Evolutionary conservation across 2,113 vertebrate genomes (phyloP).

Genomic region (Pterocles gutturalis): DNA sequence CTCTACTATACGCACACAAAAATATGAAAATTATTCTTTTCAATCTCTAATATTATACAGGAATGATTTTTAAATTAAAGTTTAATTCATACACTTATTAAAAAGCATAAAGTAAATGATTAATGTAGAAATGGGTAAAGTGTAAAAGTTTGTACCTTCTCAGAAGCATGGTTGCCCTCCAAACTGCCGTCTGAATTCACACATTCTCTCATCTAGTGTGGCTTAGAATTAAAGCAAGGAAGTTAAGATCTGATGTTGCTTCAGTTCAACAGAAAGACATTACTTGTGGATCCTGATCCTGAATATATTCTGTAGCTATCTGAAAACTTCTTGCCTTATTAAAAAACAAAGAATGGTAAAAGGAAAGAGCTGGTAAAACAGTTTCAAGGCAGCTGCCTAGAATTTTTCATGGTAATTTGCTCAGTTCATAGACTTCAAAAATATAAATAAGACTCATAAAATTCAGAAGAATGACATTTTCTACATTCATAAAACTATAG

Average conservation of each 20-base stretch:
- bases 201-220: not conserved
- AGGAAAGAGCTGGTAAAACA: slow-evolving; percentile 13
- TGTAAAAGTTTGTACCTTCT: not conserved
- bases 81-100: not conserved
- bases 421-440: slow-evolving; percentile 60
- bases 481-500: slow-evolving; percentile 22
- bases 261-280: not conserved
- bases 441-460: slow-evolving; percentile 54
- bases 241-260: not conserved
- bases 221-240: not conserved
- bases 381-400: slow-evolving; percentile 24
- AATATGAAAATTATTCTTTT: not conserved
- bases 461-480: slow-evolving; percentile 65
- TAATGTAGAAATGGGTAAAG: not conserved
- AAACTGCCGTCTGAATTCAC: not conserved
- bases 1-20: not conserved
- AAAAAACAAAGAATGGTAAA: not conserved
- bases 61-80: not conserved
- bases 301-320: not conserved
- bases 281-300: not conserved
- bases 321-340: not conserved
- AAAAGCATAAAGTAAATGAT: not conserved
- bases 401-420: slow-evolving; percentile 38
- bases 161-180: not conserved
- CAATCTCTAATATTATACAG: not conserved